Evolutionary conservation across 2,797 vertebrate species (phyloP), one percentile per base, ranked within the genome.

Genomic region (Acanthopagrus latus): DNA sequence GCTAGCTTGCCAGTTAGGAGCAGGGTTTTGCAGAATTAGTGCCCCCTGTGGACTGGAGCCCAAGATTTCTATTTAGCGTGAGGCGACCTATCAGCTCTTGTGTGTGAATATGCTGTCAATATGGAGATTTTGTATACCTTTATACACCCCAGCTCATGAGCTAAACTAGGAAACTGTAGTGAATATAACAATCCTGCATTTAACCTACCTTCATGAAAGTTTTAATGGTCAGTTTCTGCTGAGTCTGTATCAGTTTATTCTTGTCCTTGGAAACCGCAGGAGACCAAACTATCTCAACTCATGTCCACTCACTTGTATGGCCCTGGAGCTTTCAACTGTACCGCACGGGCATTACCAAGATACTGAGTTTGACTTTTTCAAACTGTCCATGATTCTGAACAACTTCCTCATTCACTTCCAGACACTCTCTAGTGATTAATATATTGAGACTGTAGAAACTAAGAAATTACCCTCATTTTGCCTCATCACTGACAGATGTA

Each of bases 61-160:
- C 50, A 54, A 20, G 52, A 65, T 64, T 20, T 20, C 17, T 56
- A 11, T 71, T 72, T 46, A 69, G 54, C 44, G 60, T 51, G 43
- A 63, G 14, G 25, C 51, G 69, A 81, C 63, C 59, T 75, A 59
- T 81, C 70, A 60, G 27, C 51, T 80, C 46, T 18, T 38, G 56
- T 73, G 63, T 75, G 58, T 48, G 69, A 83, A 66, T 67, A 83
- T 63, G 68, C 78, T 69, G 65, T 57, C 46, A 74, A 66, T 72
- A 4, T 64, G 29, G 50, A 14, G 48, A 65, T 63, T 51, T 51
- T 64, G 9, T 43, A 21, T 16, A 38, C 0, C 11, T 10, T 7
- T 33, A 41, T 10, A 52, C 7, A 47, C 3, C 52, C 38, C 21
- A 52, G 20, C 47, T 50, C 3, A 73, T 48, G 9, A 25, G 25